Base-by-base conservation (phyloP, 2,113 vertebrate genomes). In the Forbesichthys papilliferus region DNA sequence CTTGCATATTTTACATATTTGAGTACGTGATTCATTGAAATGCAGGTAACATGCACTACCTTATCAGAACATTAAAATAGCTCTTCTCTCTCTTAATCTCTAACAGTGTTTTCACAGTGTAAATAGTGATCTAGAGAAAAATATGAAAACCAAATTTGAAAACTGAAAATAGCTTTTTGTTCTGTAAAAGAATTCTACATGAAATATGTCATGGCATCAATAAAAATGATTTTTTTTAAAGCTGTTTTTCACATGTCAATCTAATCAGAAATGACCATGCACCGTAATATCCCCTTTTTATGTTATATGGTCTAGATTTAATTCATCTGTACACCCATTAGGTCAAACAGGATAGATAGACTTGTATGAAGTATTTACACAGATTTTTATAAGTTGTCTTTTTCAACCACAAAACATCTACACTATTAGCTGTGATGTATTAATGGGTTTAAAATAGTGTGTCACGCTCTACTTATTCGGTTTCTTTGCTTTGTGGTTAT, bases 51-150 rank as follows among this genome's bases (percentile, higher is more conserved):
- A 27, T 66, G 13, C 46, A 48, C 56, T 9, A 0, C 14, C 27
- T 13, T 63, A 34, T 18, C 18, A 56, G 46, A 69, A 81, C 52
- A 55, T 80, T 80, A 55, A 58, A 59, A 71, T 62, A 51, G 61
- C 48, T 65, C 65, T 68, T 34, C 42, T 63, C 65, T 68, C 27
- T 61, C 54, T 74, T 59, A 74, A 59, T 75, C 51, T 71, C 47
- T 66, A 51, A 64, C 48, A 74, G 68, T 46, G 83, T 61, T 85
- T 87, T n/a, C 78, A 91, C 11, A 85, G 84, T 92, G 91, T 92
- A 92, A 91, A 93, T 92, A 92, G 75, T 84, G 68, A 80, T 54
- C 68, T 79, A 84, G 46, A 64, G 73, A 70, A 69, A 67, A 61
- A 64, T 56, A 67, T 61, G 76, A 69, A 71, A 27, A 27, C 48